Base-by-base conservation (phyloP, 1,140 invertebrate genomes). In the Drosophila azteca region DNA sequence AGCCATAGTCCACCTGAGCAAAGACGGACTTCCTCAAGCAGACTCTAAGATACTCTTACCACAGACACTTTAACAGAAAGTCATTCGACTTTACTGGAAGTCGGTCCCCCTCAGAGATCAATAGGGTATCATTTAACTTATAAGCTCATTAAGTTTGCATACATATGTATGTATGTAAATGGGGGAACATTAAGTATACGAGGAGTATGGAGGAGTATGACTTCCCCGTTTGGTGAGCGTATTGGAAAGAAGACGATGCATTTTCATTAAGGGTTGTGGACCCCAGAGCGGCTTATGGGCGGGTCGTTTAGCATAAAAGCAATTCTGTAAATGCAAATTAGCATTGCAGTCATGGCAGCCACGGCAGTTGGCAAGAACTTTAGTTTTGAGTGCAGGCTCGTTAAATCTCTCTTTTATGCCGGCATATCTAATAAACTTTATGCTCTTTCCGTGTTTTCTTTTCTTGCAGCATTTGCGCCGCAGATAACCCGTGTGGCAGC, bases 381-480 rank as follows among this genome's bases (percentile, higher is more conserved):
- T 77, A 73, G 74, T 77, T 57, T 77, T 57, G 35, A 77, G 77
- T 64, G 65, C 65, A 74, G 67, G 59, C 46, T 52, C 44, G 52
- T 76, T 75, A 85, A 82, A 77, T 57, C 46, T 26, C 49, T 24
- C 49, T 62, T 82, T 82, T 52, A 75, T 63, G 51, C 74, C n/a
- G 65, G 54, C 41, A 50, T 68, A 75, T 71, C 78, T 82, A 75
- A 87, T 84, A 67, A 83, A 77, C 57, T 84, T 77, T 74, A 77
- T 90, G 66, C 63, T 74, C 45, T 79, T 48, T 81, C 45, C 81
- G 53, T 46, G 15, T 78, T 70, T 78, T 81, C 73, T 78, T 81
- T 61, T 81, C 51, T 85, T 90, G 60, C 90, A 90, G 90, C 77
- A 66, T 65, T 90, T 66, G 74, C 72, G 43, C 70, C 68, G 60